Evolutionary conservation across 1,140 invertebrate genomes (phyloP).

Genomic region (Araneus ventricosus): DNA sequence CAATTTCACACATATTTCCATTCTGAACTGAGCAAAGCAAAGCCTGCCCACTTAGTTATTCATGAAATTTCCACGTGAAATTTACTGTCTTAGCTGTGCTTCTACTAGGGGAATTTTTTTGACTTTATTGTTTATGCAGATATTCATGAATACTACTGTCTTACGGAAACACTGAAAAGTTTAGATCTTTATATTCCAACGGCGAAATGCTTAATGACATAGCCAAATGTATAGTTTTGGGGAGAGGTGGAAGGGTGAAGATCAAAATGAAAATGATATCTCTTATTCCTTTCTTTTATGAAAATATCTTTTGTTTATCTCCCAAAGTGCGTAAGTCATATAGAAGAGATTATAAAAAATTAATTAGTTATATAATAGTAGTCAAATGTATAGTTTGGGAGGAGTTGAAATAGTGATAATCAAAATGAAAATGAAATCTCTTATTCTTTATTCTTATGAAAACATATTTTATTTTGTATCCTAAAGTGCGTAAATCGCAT

Average conservation of each 20-base stretch:
- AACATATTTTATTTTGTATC: not conserved
- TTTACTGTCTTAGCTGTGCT: constrained; percentile 57
- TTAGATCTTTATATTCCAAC: constrained; percentile 39
- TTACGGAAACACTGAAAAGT: constrained; percentile 58
- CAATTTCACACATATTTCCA: constrained; percentile 31
- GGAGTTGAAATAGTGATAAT: not conserved
- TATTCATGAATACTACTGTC: constrained; percentile 66
- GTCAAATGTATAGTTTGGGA: no score
- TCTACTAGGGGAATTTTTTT: constrained; percentile 17
- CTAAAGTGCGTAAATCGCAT: not conserved
- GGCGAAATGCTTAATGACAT: constrained; percentile 63
- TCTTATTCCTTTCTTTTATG: not conserved
- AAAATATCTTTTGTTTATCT: not conserved
- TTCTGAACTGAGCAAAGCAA: constrained; percentile 43
- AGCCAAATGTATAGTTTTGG: constrained; percentile 30
- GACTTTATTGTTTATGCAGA: constrained; percentile 70
- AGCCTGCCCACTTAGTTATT: constrained; percentile 68
- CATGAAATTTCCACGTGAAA: constrained; percentile 71
- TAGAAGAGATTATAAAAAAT: not conserved
- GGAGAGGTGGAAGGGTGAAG: not conserved
- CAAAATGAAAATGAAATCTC: constrained; percentile 4
- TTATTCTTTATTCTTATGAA: not conserved
- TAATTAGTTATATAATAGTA: not conserved
- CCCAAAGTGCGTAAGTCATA: not conserved
- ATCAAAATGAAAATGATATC: constrained; percentile 8